Conservation (phyloP, 2,888 invertebrate genomes). For the Lomographa bimaculata region DNA sequence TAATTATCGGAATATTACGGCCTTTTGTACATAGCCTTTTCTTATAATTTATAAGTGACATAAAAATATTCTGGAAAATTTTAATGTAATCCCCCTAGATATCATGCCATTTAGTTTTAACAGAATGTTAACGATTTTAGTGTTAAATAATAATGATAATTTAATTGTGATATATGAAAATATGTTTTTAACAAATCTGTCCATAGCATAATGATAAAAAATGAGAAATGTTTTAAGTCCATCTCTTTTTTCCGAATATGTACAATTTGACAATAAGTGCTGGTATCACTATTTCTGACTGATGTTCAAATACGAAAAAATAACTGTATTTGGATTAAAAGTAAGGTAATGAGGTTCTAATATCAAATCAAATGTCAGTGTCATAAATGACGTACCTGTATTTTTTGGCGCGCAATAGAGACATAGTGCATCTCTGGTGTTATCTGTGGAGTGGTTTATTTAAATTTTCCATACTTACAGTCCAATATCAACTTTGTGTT, state of each 20-base stretch:
- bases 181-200: constrained; percentile 69
- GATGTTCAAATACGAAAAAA: too few relatives aligned
- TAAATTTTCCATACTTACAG: too few relatives aligned
- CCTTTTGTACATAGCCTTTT: constrained; percentile 75
- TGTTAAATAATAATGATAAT: constrained; percentile 38
- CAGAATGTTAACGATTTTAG: constrained; percentile 40
- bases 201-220: constrained; percentile 49
- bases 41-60: constrained; percentile 49
- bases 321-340: neutral
- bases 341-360: too few relatives aligned
- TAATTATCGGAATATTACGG: constrained; percentile 51
- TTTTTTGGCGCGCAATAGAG: too few relatives aligned
- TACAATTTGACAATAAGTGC: neutral
- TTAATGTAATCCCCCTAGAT: constrained; percentile 27
- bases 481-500: too few relatives aligned
- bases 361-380: too few relatives aligned
- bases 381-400: too few relatives aligned
- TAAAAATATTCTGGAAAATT: constrained; percentile 32
- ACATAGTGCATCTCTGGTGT: too few relatives aligned
- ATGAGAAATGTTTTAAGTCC: constrained; percentile 39
- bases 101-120: constrained; percentile 34
- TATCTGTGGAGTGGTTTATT: too few relatives aligned
- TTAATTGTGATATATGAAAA: constrained; percentile 60
- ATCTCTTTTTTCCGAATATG: constrained; percentile 32
- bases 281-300: constrained; percentile 8